Percentiles rank a stretch among this genome's conserved stretches.
Evolutionary conservation across 2,797 vertebrate species (phyloP).

Genomic region (Alcedo atthis): DNA sequence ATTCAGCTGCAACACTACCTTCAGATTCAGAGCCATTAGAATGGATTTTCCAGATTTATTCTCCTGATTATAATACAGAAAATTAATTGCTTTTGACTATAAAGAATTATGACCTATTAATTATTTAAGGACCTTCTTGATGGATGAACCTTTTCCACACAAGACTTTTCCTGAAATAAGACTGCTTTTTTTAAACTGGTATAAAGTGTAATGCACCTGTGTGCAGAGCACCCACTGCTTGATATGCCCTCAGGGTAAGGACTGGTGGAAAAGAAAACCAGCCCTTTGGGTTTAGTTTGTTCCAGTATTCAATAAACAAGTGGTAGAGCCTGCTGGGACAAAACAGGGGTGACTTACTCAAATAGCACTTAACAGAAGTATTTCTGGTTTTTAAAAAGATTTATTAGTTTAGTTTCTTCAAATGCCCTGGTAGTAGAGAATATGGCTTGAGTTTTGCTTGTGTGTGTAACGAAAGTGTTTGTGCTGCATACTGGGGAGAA

Average conservation of each 20-base stretch:
- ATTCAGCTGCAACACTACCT: slow-evolving; percentile 24
- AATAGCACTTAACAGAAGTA: not conserved
- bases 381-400: not conserved
- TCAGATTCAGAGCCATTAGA: slow-evolving; percentile 21
- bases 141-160: slow-evolving; percentile 34
- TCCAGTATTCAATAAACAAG: not conserved
- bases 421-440: not conserved
- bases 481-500: not conserved
- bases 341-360: not conserved
- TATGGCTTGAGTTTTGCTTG: not conserved
- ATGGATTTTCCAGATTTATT: slow-evolving; percentile 59
- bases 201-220: not conserved
- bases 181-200: not conserved
- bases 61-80: slow-evolving; percentile 57
- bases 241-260: too few species aligned
- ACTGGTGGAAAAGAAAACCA: not conserved
- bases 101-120: slow-evolving; percentile 53
- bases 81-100: slow-evolving; percentile 66
- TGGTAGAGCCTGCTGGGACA: not conserved
- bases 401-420: not conserved
- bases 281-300: not conserved
- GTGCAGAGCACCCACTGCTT: too few species aligned
- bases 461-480: not conserved
- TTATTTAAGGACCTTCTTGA: slow-evolving; percentile 56
- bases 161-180: not conserved